Conservation (phyloP, 92 coral and sea anemone genomes). For the Parazoanthus atlanticus region DNA sequence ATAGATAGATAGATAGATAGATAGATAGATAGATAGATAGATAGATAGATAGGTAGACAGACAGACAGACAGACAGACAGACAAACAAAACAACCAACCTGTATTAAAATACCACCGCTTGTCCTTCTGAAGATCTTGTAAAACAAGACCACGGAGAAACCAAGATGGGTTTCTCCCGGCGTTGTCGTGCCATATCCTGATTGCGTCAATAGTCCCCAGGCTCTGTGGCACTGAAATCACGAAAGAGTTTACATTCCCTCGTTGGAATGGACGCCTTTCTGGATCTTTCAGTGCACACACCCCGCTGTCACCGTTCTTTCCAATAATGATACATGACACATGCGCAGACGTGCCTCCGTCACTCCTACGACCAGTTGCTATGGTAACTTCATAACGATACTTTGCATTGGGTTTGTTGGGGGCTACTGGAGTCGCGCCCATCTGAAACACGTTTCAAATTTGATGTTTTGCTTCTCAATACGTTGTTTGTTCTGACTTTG, state of each 20-base stretch:
- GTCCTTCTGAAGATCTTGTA: slow-evolving; percentile 64
- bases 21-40: too few relatives aligned
- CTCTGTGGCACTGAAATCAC: slow-evolving; percentile 56
- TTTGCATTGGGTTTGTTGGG: slow-evolving; percentile 42
- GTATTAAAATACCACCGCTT: slow-evolving; percentile 67
- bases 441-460: slow-evolving; percentile 24
- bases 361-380: slow-evolving; percentile 72
- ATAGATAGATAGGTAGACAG: too few relatives aligned
- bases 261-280: slow-evolving; percentile 57
- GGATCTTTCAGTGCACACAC: slow-evolving; percentile 55
- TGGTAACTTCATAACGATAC: slow-evolving; percentile 66
- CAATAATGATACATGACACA: slow-evolving; percentile 70
- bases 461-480: background rate
- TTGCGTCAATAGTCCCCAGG: slow-evolving; percentile 60
- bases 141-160: slow-evolving; percentile 60
- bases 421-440: slow-evolving; percentile 65
- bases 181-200: slow-evolving; percentile 81
- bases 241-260: slow-evolving; percentile 72
- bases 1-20: too few relatives aligned
- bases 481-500: background rate
- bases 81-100: slow-evolving; percentile 50
- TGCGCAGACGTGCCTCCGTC: slow-evolving; percentile 68
- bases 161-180: slow-evolving; percentile 67
- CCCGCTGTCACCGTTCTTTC: slow-evolving; percentile 55
- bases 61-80: too few relatives aligned